Percentiles rank a stretch among this genome's conserved stretches.
Conservation (phyloP, 2,888 invertebrate genomes). For the Tiliacea citrago region DNA sequence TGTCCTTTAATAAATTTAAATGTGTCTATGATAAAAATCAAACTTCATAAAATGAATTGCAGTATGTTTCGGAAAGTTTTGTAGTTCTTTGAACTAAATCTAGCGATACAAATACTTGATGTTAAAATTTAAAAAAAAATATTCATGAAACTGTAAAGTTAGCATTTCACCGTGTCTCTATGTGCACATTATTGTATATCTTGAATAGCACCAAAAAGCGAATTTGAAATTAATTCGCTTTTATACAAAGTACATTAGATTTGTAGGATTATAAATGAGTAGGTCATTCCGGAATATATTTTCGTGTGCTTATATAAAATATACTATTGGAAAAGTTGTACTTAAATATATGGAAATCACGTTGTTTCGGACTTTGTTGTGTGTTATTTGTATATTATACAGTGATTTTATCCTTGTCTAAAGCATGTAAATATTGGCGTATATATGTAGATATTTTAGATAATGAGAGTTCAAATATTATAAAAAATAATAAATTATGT, state of each 20-base stretch:
- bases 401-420: constrained; percentile 84
- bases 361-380: constrained; percentile 84
- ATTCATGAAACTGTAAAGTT: constrained; percentile 57
- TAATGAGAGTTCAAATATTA: constrained; percentile 90
- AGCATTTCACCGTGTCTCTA: constrained; percentile 44
- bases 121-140: constrained; percentile 34
- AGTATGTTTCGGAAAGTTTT: constrained; percentile 48
- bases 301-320: constrained; percentile 76
- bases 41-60: constrained; percentile 25
- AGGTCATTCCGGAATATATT: constrained; percentile 77
- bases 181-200: constrained; percentile 47
- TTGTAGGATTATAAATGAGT: constrained; percentile 68
- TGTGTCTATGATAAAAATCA: constrained; percentile 39
- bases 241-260: constrained; percentile 70
- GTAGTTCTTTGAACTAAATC: constrained; percentile 38
- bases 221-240: constrained; percentile 57
- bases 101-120: constrained; percentile 22
- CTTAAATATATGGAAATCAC: constrained; percentile 80
- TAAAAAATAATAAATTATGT: constrained; percentile 89
- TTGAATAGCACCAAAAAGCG: constrained; percentile 58
- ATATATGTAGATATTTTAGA: constrained; percentile 89
- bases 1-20: constrained; percentile 35
- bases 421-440: constrained; percentile 88
- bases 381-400: constrained; percentile 87
- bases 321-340: constrained; percentile 80